phyloP scores from a whole-genome alignment of 2,888 invertebrate genomes.

The Leptinotarsa juncta region DNA sequence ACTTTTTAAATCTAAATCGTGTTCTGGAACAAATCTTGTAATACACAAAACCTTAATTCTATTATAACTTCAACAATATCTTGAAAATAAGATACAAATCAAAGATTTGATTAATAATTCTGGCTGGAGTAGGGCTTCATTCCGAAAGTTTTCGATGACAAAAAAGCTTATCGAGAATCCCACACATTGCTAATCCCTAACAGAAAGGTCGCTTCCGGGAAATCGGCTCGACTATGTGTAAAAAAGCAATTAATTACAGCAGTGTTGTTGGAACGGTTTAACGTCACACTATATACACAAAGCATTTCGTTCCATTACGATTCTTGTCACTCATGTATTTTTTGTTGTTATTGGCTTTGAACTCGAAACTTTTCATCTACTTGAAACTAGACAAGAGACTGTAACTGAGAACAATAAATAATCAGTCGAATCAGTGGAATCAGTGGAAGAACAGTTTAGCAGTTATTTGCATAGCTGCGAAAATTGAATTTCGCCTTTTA shows the following conservation, averaged over 20 bases:
- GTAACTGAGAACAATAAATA: neutral
- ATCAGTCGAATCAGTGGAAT: neutral
- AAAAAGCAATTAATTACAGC: slow-evolving; percentile 17
- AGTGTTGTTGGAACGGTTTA: slow-evolving; percentile 5
- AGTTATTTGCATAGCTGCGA: too few species aligned
- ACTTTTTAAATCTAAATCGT: too few species aligned
- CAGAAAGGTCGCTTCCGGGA: neutral
- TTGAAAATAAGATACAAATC: neutral
- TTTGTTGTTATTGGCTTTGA: neutral
- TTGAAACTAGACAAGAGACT: neutral
- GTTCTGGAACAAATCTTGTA: too few species aligned
- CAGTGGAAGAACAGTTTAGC: too few species aligned
- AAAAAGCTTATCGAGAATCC: slow-evolving; percentile 7
- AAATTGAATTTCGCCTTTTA: too few species aligned
- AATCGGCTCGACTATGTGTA: neutral
- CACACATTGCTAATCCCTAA: slow-evolving; percentile 10
- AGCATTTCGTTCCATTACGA: neutral
- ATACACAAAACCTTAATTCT: too few species aligned
- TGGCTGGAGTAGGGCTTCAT: neutral
- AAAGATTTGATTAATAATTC: neutral
- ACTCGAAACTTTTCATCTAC: neutral
- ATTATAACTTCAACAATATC: too few species aligned
- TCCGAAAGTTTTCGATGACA: neutral
- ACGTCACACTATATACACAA: neutral
- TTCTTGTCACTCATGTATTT: neutral